Percentiles rank a stretch among this genome's conserved stretches.
These are phyloP conservation scores for Pseudococcus longispinus DNA, from an alignment of 2,888 invertebrate species.

Conservation along the genomic window DNA sequence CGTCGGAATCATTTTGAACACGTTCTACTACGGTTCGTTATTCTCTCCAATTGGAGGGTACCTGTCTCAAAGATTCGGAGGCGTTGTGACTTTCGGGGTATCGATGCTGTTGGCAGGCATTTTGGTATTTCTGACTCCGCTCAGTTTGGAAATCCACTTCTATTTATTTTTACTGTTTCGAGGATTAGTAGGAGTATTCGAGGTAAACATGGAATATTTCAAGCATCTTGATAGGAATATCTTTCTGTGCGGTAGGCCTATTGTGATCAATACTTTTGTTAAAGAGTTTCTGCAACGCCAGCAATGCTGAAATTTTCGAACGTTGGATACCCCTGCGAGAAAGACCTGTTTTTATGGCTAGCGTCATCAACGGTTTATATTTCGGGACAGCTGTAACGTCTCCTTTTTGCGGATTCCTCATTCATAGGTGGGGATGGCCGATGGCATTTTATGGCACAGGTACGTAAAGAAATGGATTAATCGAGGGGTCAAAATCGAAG, in stretches of 20 bases:
- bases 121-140: neutral
- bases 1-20: neutral
- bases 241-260: too few species aligned
- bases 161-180: neutral
- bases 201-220: neutral
- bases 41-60: neutral
- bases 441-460: neutral
- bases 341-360: neutral
- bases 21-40: neutral
- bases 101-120: neutral
- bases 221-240: neutral
- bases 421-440: neutral
- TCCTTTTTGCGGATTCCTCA: slow-evolving; percentile 4
- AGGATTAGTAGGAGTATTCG: neutral
- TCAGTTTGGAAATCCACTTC: neutral
- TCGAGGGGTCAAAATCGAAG: neutral
- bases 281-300: neutral
- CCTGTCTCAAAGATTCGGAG: neutral
- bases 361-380: neutral
- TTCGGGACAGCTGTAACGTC: neutral
- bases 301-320: neutral
- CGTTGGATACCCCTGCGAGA: neutral
- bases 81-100: neutral
- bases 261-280: neutral
- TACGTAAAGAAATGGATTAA: neutral